A percentile compares a stretch with the other conserved stretches of the same genome.
phyloP scores from a whole-genome alignment of 2,888 invertebrate species.

The Theretra japonica region DNA sequence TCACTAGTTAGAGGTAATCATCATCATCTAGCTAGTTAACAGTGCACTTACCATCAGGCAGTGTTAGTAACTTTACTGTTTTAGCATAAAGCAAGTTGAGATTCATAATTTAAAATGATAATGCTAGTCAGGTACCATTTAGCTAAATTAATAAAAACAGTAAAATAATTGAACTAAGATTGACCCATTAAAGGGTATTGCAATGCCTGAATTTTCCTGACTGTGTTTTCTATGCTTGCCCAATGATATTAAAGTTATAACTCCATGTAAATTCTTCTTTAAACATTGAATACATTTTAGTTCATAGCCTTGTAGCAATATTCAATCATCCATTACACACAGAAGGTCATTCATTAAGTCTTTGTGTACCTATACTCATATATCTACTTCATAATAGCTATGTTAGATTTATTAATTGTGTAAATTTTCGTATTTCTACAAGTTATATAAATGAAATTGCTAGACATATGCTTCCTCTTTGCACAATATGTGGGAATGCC shows the following conservation, averaged over 20 bases:
- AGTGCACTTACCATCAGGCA: no score
- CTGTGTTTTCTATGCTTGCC: neutral
- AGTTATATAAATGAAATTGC: neutral
- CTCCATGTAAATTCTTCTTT: conserved; percentile 5
- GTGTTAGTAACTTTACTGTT: no score
- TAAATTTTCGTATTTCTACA: neutral
- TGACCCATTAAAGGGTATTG: neutral
- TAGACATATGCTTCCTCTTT: neutral
- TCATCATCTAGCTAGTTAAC: no score
- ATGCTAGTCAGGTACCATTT: no score
- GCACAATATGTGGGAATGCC: no score
- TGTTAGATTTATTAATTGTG: conserved; percentile 9
- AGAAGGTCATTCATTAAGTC: conserved; percentile 14
- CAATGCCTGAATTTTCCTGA: neutral
- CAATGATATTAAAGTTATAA: neutral
- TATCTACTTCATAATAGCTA: neutral
- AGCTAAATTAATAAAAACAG: no score
- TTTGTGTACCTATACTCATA: conserved; percentile 1
- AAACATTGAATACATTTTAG: conserved; percentile 21
- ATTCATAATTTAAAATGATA: no score
- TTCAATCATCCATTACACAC: conserved; percentile 18
- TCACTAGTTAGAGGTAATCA: no score
- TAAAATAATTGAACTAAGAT: no score
- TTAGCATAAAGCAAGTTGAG: no score
- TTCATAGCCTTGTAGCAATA: conserved; percentile 16